Percentiles rank a stretch among this genome's conserved stretches.
These are phyloP conservation scores for Rhinella marina DNA, from an alignment of 2,797 vertebrate genomes.

Conservation along the genomic window DNA sequence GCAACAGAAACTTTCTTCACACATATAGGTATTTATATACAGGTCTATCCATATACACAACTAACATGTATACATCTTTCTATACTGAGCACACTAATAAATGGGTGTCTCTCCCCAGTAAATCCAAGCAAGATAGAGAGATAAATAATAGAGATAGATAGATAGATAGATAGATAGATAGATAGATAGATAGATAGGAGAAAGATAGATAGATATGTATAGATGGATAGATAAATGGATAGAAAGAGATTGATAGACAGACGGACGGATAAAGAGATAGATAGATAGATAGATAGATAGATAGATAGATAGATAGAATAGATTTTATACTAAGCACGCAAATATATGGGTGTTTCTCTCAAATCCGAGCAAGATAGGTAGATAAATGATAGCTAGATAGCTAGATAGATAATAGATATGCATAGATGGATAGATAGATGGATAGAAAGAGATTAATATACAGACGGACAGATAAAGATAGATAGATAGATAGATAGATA, in stretches of 20 bases:
- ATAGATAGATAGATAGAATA: conserved; percentile 3
- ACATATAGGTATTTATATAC: neutral
- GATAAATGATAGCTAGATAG: neutral
- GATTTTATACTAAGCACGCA: too few species aligned
- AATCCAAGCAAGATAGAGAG: neutral
- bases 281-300: neutral
- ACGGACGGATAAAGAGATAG: too few species aligned
- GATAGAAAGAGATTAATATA: conserved; percentile 20
- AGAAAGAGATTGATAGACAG: too few species aligned
- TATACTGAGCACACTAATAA: too few species aligned
- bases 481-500: too few species aligned
- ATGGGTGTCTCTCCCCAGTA: too few species aligned
- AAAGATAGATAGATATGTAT: neutral
- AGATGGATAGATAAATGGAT: neutral
- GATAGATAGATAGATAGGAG: neutral
- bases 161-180: neutral
- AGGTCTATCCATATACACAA: neutral
- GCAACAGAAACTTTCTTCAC: too few species aligned
- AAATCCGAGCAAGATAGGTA: too few species aligned
- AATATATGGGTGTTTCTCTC: too few species aligned
- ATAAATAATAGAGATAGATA: neutral
- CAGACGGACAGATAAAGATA: too few species aligned
- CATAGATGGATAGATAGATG: neutral
- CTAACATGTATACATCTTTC: too few species aligned
- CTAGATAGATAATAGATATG: conserved; percentile 2